Evolutionary conservation across 2,888 invertebrate species (phyloP).

Genomic region (Tipula helvola): DNA sequence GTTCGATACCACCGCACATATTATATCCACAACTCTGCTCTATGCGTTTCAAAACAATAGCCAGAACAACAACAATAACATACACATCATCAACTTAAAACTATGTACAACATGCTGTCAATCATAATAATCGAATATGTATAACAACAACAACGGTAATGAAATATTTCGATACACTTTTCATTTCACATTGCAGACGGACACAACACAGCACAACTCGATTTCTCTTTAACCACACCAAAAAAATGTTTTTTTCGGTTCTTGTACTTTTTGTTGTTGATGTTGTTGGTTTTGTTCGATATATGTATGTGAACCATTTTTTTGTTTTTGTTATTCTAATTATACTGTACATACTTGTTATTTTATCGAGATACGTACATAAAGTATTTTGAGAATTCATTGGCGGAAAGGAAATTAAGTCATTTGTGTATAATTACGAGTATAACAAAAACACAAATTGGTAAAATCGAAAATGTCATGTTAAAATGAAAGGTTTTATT

Average conservation of each 20-base stretch:
- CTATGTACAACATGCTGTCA: neutral
- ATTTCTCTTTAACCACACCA: neutral
- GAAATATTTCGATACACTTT: slow-evolving; percentile 1
- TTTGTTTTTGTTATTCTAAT: neutral
- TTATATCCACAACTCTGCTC: neutral
- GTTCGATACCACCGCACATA: too few relatives aligned
- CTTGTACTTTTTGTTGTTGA: neutral
- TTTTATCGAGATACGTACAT: neutral
- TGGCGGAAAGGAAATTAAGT: neutral
- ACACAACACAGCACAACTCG: neutral
- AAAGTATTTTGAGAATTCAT: neutral
- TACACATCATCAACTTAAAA: neutral
- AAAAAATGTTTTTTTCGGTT: neutral
- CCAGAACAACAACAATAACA: neutral
- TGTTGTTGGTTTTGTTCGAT: neutral
- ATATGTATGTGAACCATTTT: neutral
- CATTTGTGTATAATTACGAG: neutral
- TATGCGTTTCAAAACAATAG: neutral
- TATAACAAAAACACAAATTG: neutral
- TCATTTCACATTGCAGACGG: neutral
- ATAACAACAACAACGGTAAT: neutral
- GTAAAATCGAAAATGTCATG: neutral
- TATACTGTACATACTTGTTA: neutral
- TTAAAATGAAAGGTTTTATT: neutral
- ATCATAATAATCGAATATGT: neutral